A percentile compares a stretch with the other conserved stretches of the same genome.
phyloP scores from a whole-genome alignment of 2,797 vertebrate species.

The Malurus splendens region DNA sequence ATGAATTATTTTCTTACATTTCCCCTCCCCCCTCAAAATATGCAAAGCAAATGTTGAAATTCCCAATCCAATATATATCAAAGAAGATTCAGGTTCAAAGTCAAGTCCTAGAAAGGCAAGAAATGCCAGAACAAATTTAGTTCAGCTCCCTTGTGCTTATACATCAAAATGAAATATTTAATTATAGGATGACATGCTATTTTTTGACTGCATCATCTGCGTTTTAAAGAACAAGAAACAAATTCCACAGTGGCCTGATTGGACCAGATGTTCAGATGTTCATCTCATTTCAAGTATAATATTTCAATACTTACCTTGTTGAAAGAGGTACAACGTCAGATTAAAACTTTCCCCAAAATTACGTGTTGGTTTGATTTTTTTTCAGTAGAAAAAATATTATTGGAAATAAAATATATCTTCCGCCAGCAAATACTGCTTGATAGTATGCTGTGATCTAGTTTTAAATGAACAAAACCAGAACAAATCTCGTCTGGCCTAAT shows the following conservation, averaged over 20 bases:
- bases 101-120: constrained; percentile 14
- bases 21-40: not conserved
- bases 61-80: not conserved
- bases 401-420: not conserved
- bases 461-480: not conserved
- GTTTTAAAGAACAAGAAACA: not conserved
- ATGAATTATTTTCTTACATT: not conserved
- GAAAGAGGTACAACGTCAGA: not conserved
- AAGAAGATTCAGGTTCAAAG: constrained; percentile 16
- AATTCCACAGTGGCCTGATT: not conserved
- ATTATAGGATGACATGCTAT: not conserved
- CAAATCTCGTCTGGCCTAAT: not conserved
- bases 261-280: not conserved
- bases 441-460: not conserved
- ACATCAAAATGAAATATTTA: not conserved
- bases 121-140: not conserved
- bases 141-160: not conserved
- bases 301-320: not conserved
- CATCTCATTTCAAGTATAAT: not conserved
- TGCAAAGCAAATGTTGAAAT: not conserved
- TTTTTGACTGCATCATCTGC: not conserved
- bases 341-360: not conserved
- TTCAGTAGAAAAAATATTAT: not conserved
- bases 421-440: not conserved
- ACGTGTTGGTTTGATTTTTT: not conserved